Evolutionary conservation across 2,113 vertebrate genomes (phyloP), one percentile per base, ranked within the genome.

Genomic region (Glaucidium brasilianum): DNA sequence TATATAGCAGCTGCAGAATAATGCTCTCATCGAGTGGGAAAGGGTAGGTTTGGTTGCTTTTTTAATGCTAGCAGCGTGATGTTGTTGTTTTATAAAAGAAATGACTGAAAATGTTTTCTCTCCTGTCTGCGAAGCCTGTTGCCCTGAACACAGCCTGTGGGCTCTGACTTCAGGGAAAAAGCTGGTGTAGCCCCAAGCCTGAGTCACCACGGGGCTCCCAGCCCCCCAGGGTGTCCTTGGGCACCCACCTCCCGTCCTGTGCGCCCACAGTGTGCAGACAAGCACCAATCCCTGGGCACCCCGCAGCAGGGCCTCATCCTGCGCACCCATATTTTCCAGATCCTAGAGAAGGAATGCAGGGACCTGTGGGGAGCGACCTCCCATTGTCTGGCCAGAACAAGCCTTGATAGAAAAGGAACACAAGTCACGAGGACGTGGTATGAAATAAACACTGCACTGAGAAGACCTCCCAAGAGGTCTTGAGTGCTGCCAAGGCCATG

Each of bases 1-100:
- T 5, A 6, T 4, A 27, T 22, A 27, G 25, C 49, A 90, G 69
- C 62, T 81, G 75, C 52, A 53, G 43, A 68, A 10, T 11, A 64
- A 29, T 3, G 10, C 29, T 16, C 19, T 22, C 0, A 1, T 50
- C 0, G 1, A 74, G 81, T 59, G 62, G 56, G 75, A 34, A 39
- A 19, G 6, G 35, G 21, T n/a, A 52, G 66, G 3, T 27, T 39
- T 35, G 52, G 12, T 5, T 71, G 71, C 6, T 34, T 32, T 55
- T 45, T 39, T 45, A 21, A 56, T 11, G 34, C 29, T 12, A n/a
- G 52, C 18, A 6, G 2, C 26, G 78, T 12, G 66, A 14, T 45
- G 62, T 19, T 22, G 29, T 49, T 56, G 32, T 43, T 56, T 80
- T 43, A 55, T 26, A 10, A 30, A 25, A 37, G 32, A 30, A 56